Evolutionary conservation across 2,113 vertebrate genomes (phyloP).

Genomic region (Centropristis striata): DNA sequence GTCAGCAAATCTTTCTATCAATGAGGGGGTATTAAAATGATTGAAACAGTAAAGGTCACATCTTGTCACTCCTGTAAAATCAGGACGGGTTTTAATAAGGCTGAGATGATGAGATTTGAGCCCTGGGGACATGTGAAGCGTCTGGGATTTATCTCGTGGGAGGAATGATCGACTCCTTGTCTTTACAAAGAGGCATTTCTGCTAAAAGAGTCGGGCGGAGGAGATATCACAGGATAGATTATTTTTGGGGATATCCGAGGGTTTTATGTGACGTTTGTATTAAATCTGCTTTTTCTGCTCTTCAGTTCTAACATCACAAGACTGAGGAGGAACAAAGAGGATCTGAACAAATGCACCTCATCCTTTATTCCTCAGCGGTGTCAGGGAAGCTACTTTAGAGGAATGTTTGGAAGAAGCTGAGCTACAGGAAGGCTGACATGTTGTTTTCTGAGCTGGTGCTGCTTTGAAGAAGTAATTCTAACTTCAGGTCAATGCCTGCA

Average conservation of each 20-base stretch:
- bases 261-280: background rate
- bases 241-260: background rate
- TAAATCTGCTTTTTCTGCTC: background rate
- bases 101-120: conserved; percentile 30
- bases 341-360: background rate
- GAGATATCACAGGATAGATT: conserved; percentile 1
- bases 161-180: background rate
- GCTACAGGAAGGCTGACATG: background rate
- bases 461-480: background rate
- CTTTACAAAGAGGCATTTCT: conserved; percentile 2
- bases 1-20: conserved; percentile 1
- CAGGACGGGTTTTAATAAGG: conserved; percentile 34
- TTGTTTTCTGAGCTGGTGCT: background rate
- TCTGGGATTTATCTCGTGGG: conserved; percentile 35
- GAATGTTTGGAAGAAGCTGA: background rate
- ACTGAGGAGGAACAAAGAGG: background rate
- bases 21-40: conserved; percentile 2
- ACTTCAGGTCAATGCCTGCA: background rate
- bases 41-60: conserved; percentile 27
- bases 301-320: background rate
- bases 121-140: conserved; percentile 19
- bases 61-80: conserved; percentile 26
- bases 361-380: background rate
- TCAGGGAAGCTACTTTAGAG: background rate
- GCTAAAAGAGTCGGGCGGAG: background rate